phyloP scores from a whole-genome alignment of 1,140 invertebrate genomes.

The Caerostris darwini region DNA sequence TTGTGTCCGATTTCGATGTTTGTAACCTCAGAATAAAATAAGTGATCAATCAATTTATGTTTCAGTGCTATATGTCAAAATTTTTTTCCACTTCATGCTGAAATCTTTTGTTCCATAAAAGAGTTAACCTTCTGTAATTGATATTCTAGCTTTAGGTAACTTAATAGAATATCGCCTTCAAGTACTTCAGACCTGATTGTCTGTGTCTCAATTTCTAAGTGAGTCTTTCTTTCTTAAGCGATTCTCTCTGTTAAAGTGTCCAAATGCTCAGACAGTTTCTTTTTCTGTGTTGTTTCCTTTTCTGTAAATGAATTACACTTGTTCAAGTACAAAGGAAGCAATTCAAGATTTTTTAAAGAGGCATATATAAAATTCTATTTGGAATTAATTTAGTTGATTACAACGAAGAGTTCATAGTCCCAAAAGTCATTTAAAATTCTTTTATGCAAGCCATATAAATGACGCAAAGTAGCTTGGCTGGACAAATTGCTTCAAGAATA shows the following conservation, averaged over 20 bases:
- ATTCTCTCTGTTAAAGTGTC: not conserved
- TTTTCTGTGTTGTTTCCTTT: not conserved
- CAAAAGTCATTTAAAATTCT: no score
- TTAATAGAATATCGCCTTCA: not conserved
- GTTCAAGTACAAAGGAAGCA: not conserved
- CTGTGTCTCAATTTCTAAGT: conserved; percentile 12
- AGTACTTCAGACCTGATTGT: not conserved
- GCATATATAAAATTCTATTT: not conserved
- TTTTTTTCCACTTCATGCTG: not conserved
- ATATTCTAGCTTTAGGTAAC: not conserved
- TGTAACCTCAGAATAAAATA: not conserved
- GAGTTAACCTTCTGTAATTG: not conserved
- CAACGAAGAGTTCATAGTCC: not conserved
- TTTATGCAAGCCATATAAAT: no score
- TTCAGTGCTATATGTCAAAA: not conserved
- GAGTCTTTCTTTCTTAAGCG: not conserved
- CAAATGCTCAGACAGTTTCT: not conserved
- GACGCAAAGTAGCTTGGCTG: no score
- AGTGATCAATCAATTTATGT: not conserved
- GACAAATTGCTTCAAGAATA: no score
- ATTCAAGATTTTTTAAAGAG: not conserved
- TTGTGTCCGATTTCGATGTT: no score
- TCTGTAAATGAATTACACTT: conserved; percentile 2
- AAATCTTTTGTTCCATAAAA: not conserved
- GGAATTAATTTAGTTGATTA: not conserved